These are phyloP conservation scores for Mixornis gularis DNA, from an alignment of 2,113 vertebrate species.

Conservation along the genomic window DNA sequence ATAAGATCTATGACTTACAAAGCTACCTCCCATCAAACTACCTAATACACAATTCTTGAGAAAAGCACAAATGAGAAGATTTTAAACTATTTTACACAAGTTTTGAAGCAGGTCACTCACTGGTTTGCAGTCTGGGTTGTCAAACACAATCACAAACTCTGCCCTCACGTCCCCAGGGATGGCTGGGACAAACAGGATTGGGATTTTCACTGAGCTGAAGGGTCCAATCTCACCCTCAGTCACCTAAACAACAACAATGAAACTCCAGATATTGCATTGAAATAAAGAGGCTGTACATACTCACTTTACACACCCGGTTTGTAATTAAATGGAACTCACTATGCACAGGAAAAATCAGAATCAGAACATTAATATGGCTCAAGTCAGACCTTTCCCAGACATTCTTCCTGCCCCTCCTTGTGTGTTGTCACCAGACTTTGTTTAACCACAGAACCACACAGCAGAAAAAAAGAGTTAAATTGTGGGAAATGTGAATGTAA, in stretches of 20 bases:
- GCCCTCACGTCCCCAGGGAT: constrained; percentile 72
- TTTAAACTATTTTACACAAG: background rate
- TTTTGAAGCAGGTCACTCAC: constrained; percentile 70
- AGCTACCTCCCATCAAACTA: background rate
- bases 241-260: constrained; percentile 59
- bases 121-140: constrained; percentile 69
- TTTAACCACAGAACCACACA: background rate
- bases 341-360: background rate
- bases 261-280: background rate
- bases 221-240: constrained; percentile 78
- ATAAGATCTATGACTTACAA: background rate
- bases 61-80: background rate
- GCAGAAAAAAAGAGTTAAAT: background rate
- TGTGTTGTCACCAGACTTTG: background rate
- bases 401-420: background rate
- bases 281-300: background rate
- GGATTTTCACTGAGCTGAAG: constrained; percentile 79
- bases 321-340: background rate
- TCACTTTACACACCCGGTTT: background rate
- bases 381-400: background rate
- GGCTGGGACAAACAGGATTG: constrained; percentile 80
- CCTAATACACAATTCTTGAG: background rate
- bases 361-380: background rate
- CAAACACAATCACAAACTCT: constrained; percentile 79
- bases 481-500: background rate